Evolutionary conservation across 2,113 vertebrate species (phyloP), one percentile per base, ranked within the genome.

Genomic region (Trogon surrucura): DNA sequence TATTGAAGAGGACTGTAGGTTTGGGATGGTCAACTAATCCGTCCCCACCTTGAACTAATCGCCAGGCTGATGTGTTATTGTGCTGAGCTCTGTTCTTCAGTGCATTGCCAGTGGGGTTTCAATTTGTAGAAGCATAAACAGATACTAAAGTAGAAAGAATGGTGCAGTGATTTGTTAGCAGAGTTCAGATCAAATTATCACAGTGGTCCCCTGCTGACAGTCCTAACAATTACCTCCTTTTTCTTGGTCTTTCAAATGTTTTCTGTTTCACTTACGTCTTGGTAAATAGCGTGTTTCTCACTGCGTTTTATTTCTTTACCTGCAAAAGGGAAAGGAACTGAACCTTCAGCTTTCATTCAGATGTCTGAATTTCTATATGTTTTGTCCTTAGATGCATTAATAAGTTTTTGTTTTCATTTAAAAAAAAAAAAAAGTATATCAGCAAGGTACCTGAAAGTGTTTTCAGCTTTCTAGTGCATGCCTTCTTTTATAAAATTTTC

Each of bases 111-210:
- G 99, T 99, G 99, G 99, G 99, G 99, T 99, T 99, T 99, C 99
- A 99, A 99, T 99, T 99, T 99, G 99, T 99, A 99, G 98, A 98
- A 99, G 99, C 99, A 99, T 99, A 99, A 99, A 99, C 99, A 99
- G 99, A 99, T 99, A 99, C 99, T 99, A 99, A 99, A 99, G 98
- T 98, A 98, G 98, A 98, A 98, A 98, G 98, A 99, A 99, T 98
- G 97, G 98, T 97, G 98, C 95, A 93, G 98, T 99, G 99, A 99
- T 99, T 99, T 99, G 99, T 99, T 99, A 99, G 98, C 98, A 97
- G 98, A 98, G 98, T 98, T 99, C 98, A 99, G 98, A 99, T 99
- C 98, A 99, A 99, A 99, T 99, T 99, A 99, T 99, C 99, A 98
- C 98, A 99, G 98, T 47, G 74, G 98, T 98, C 98, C 97, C 98